Percentiles rank a stretch among this genome's conserved stretches.
These are phyloP conservation scores for Thalassophryne amazonica DNA, from an alignment of 2,797 vertebrate species.

Conservation along the genomic window DNA sequence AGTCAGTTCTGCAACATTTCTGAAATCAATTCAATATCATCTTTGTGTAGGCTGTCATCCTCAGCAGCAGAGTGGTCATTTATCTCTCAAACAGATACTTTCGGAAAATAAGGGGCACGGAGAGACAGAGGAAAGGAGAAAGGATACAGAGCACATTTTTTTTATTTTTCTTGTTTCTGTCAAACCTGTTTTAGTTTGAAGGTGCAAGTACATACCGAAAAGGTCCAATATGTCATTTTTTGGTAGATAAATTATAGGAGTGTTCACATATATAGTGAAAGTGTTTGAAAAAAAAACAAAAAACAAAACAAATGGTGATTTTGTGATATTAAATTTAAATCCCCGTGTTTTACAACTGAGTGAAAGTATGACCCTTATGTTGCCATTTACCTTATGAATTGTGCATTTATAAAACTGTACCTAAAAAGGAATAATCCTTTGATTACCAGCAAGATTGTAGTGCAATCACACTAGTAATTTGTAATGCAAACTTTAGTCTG, in stretches of 20 bases:
- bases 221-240: constrained; percentile 10
- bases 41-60: constrained; percentile 88
- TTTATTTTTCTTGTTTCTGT: constrained; percentile 34
- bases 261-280: constrained; percentile 1
- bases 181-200: constrained; percentile 28
- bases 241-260: constrained; percentile 9
- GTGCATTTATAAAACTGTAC: constrained; percentile 2
- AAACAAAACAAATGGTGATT: neutral
- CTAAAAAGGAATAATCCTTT: constrained; percentile 9
- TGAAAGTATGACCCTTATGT: neutral
- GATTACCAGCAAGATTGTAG: too few relatives aligned
- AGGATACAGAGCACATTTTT: constrained; percentile 52
- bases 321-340: neutral
- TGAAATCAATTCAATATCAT: constrained; percentile 92
- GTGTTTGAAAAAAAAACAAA: too few relatives aligned
- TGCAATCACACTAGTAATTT: too few relatives aligned
- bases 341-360: neutral
- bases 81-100: constrained; percentile 86
- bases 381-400: constrained; percentile 7
- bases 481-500: too few relatives aligned
- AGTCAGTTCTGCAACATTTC: constrained; percentile 88
- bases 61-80: constrained; percentile 78
- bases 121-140: constrained; percentile 57
- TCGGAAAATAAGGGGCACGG: constrained; percentile 70
- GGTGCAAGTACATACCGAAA: constrained; percentile 11